Evolutionary conservation across 1,140 invertebrate species (phyloP).

Genomic region (Heliconius melpomene): DNA sequence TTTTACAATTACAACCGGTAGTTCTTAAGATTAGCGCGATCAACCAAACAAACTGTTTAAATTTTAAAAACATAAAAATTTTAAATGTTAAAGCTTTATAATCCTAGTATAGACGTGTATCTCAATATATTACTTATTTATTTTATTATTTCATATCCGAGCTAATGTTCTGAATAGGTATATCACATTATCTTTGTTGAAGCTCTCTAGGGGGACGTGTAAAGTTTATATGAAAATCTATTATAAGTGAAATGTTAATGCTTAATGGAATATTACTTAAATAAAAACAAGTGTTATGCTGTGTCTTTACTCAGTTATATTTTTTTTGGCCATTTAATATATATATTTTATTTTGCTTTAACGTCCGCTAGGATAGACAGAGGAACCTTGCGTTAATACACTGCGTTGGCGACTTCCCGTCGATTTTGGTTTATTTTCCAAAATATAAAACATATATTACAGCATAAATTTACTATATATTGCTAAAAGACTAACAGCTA

Average conservation of each 20-base stretch:
- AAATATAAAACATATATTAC: neutral
- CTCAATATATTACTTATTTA: neutral
- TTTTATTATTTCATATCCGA: neutral
- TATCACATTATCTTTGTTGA: neutral
- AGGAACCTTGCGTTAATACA: neutral
- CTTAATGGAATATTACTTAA: neutral
- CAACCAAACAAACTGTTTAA: no score
- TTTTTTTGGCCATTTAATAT: no score
- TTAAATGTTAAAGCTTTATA: no score
- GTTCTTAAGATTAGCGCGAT: no score
- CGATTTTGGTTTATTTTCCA: no score
- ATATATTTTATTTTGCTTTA: neutral
- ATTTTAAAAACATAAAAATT: no score
- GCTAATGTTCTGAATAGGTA: neutral
- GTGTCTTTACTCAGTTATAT: neutral
- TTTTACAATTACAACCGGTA: no score
- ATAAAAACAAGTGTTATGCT: neutral
- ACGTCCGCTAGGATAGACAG: neutral
- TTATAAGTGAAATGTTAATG: neutral
- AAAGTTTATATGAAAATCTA: conserved; percentile 11
- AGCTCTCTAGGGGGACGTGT: neutral
- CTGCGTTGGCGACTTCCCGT: neutral
- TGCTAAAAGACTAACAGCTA: neutral
- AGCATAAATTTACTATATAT: neutral
- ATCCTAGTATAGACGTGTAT: no score